phyloP scores from a whole-genome alignment of 2,888 invertebrate genomes.

The Sphinx pinastri region DNA sequence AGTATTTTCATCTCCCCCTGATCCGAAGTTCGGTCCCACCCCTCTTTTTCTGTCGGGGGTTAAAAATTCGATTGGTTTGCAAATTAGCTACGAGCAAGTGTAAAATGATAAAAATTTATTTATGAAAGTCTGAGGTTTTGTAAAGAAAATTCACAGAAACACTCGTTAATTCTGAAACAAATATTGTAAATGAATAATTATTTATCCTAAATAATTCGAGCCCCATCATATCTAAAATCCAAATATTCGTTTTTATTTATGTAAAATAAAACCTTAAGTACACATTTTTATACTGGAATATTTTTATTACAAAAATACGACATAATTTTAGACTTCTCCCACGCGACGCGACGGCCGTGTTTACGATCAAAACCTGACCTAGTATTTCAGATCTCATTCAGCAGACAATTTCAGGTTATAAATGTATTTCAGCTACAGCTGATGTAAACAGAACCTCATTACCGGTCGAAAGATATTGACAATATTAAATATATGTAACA shows the following conservation, averaged over 20 bases:
- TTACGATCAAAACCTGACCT: conserved; percentile 7
- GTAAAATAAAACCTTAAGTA: no score
- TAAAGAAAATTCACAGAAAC: no score
- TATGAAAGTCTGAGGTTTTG: neutral
- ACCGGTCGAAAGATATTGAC: neutral
- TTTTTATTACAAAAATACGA: neutral
- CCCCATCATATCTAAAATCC: no score
- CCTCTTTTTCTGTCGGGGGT: no score
- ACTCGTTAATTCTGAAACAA: no score
- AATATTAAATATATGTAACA: neutral
- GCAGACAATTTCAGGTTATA: neutral
- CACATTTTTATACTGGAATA: neutral
- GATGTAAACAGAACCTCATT: neutral
- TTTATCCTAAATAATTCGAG: no score
- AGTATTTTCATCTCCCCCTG: no score
- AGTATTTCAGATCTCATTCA: neutral
- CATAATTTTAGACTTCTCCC: neutral
- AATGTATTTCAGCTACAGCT: neutral
- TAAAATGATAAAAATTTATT: neutral
- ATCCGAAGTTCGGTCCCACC: no score
- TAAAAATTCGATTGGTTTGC: neutral
- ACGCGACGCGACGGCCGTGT: neutral
- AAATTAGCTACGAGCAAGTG: neutral
- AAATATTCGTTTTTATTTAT: no score
- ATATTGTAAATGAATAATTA: no score